Evolutionary conservation across 2,888 invertebrate genomes (phyloP).

Genomic region (Tanypteryx hageni): DNA sequence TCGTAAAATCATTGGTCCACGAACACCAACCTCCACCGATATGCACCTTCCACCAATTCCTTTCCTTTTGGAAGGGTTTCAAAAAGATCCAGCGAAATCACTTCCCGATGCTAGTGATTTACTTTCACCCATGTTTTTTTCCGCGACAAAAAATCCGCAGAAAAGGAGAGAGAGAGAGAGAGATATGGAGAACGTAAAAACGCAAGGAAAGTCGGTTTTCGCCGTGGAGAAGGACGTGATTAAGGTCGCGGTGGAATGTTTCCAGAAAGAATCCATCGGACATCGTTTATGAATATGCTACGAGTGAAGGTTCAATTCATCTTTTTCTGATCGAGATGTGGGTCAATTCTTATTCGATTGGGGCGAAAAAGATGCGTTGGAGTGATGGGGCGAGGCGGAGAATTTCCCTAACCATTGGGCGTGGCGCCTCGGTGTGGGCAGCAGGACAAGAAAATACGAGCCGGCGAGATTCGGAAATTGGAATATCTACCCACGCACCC

Average conservation of each 20-base stretch:
- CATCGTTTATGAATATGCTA: no score
- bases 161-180: background rate
- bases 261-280: no score
- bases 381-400: background rate
- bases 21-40: no score
- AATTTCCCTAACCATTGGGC: background rate
- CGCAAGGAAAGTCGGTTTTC: background rate
- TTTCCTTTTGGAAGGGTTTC: constrained; percentile 19
- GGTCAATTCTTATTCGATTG: background rate
- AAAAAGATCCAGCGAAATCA: background rate
- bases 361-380: background rate
- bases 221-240: background rate
- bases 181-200: constrained; percentile 1
- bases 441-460: background rate
- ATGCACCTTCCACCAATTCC: background rate
- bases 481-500: no score
- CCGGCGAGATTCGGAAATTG: background rate
- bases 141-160: constrained; percentile 1
- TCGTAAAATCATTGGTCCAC: no score
- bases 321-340: background rate
- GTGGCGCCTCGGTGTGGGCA: background rate
- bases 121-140: background rate
- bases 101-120: background rate
- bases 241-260: background rate
- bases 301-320: background rate